Evolutionary conservation across 2,888 invertebrate genomes (phyloP), one percentile per base, ranked within the genome.

Genomic region (Sarcophaga subvicina): DNA sequence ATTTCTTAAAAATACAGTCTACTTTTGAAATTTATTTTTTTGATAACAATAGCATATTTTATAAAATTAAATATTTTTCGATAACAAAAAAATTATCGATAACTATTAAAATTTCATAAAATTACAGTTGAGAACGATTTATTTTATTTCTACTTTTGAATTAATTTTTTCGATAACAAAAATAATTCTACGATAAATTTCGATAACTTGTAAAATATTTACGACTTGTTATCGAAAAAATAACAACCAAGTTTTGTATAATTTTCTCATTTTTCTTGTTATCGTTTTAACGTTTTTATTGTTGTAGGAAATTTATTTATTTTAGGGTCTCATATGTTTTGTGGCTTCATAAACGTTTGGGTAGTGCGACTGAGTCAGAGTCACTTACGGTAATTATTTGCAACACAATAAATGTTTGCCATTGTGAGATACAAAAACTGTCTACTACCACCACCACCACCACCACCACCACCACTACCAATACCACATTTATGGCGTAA

Each of bases 271-370:
- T 54, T 27, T 37, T 37, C 8, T 11, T 67, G 37, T 37, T 10
- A 37, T 37, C 8, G 37, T 37, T 37, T 37, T 10, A 37, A 37
- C 37, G 8, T 37, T 37, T 37, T 37, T 37, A 37, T 10, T 37
- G 45, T 20, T 22, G 22, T 10, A 47, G 22, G 8, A 20, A 69
- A 69, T 45, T 67, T 67, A 45, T n/a, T 47, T 45, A 45, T 49
- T 49, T 75, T 17, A 64, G 27, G 11, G 2, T 20, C 45, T 25
- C 73, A 78, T 63, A 63, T 73, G 67, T 66, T 10, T 54, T 73
- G 47, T 77, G 37, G 72, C 69, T 72, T 71, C 67, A 49, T 77
- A 81, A 81, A 81, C 25, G 62, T 47, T 78, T 67, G n/a, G 22
- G n/a, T 54, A 22, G 47, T 70, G 45, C 54, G 73, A 8, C 0